phyloP scores from a whole-genome alignment of 2,888 invertebrate species.

The Melolontha melolontha region DNA sequence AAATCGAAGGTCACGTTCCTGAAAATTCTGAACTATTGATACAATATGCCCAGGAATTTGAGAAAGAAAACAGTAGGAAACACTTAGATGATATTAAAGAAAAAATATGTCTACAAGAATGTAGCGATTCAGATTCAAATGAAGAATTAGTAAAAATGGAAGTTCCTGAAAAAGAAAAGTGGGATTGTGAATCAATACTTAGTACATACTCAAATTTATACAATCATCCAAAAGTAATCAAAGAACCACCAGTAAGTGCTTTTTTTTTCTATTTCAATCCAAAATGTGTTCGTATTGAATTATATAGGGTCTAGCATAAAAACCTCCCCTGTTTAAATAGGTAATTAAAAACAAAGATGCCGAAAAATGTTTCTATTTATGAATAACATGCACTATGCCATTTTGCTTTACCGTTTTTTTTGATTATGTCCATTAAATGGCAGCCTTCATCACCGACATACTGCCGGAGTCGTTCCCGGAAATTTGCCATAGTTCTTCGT shows the following conservation, averaged over 20 bases:
- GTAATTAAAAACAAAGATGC: neutral
- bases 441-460: no score
- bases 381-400: constrained; percentile 1
- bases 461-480: no score
- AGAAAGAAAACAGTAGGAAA: constrained; percentile 69
- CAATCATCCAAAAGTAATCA: constrained; percentile 91
- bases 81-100: constrained; percentile 68
- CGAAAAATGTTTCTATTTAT: neutral
- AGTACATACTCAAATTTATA: constrained; percentile 92
- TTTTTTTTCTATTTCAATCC: no score
- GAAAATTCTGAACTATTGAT: constrained; percentile 78
- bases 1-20: constrained; percentile 84
- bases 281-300: no score
- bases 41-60: constrained; percentile 81
- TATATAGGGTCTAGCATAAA: no score
- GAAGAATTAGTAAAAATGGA: constrained; percentile 72
- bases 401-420: neutral
- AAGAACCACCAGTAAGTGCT: constrained; percentile 73
- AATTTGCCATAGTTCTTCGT: no score
- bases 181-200: constrained; percentile 93
- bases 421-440: no score
- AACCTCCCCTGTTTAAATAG: no score
- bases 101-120: constrained; percentile 52
- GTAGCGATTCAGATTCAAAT: constrained; percentile 66
- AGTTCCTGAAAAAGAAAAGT: constrained; percentile 77